phyloP scores from a whole-genome alignment of 2,797 vertebrate species.

The Melopsittacus undulatus region DNA sequence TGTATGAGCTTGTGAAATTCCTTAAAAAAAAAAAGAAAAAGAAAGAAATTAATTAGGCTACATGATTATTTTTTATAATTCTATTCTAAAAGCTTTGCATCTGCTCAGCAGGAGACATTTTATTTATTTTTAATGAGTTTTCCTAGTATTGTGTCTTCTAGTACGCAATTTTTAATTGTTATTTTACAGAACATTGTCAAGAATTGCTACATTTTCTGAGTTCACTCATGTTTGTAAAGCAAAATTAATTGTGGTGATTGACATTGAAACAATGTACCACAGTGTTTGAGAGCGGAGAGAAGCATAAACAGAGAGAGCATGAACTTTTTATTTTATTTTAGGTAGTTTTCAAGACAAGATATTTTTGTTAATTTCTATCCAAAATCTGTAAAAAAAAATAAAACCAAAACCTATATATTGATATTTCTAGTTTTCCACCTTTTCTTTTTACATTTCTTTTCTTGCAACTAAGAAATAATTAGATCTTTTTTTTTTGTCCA shows the following conservation, averaged over 20 bases:
- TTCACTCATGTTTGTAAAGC: not conserved
- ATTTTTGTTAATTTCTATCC: too few relatives aligned
- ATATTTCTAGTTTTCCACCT: not conserved
- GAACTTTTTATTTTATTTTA: too few relatives aligned
- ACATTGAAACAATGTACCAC: not conserved
- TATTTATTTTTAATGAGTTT: not conserved
- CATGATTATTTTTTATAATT: not conserved
- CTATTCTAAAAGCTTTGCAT: not conserved
- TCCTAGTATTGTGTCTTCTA: not conserved
- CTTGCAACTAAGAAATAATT: not conserved
- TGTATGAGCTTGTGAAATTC: not conserved
- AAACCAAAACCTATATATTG: not conserved
- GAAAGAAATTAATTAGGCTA: not conserved
- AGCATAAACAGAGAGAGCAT: not conserved
- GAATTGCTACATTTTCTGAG: not conserved
- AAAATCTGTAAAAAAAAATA: too few relatives aligned
- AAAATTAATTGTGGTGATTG: not conserved
- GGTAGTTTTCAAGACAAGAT: too few relatives aligned
- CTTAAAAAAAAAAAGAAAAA: not conserved
- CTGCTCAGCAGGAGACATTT: not conserved
- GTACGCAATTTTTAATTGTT: not conserved
- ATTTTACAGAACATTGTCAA: not conserved
- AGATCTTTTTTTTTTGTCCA: not conserved
- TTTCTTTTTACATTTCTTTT: not conserved
- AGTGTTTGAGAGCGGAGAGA: not conserved